A percentile compares a stretch with the other conserved stretches of the same genome.
phyloP scores from a whole-genome alignment of 2,888 invertebrate genomes.

The Cerastis leucographa region DNA sequence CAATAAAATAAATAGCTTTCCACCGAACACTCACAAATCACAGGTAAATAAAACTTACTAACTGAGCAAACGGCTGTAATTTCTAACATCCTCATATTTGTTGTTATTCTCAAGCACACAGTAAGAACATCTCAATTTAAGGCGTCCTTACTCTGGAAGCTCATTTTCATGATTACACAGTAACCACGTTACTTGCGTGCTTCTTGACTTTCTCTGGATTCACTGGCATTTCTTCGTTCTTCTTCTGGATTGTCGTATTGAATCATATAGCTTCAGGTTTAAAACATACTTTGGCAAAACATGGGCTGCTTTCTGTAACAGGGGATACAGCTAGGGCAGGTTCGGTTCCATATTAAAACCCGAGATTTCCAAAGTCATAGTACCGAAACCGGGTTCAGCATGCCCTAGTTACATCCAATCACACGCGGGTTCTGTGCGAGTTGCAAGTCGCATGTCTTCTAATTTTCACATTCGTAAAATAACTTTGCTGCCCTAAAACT shows the following conservation, averaged over 20 bases:
- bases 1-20: slow-evolving; percentile 45
- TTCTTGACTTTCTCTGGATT: background rate
- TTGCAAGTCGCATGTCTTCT: background rate
- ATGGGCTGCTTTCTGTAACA: background rate
- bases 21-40: slow-evolving; percentile 46
- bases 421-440: background rate
- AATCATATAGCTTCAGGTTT: background rate
- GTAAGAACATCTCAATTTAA: slow-evolving; percentile 73
- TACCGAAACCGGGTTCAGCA: no score
- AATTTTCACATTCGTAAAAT: background rate
- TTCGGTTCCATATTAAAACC: no score
- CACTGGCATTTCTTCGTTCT: background rate
- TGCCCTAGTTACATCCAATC: background rate
- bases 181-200: background rate
- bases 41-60: slow-evolving; percentile 47
- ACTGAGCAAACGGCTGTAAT: slow-evolving; percentile 52
- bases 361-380: no score
- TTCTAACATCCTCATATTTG: slow-evolving; percentile 65
- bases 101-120: slow-evolving; percentile 61
- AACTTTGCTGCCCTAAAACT: background rate
- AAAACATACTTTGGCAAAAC: background rate
- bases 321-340: no score
- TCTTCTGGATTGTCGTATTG: background rate
- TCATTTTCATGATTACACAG: slow-evolving; percentile 9
- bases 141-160: slow-evolving; percentile 26